phyloP scores from a whole-genome alignment of 2,113 vertebrate species.

The Ancistrus triradiatus region DNA sequence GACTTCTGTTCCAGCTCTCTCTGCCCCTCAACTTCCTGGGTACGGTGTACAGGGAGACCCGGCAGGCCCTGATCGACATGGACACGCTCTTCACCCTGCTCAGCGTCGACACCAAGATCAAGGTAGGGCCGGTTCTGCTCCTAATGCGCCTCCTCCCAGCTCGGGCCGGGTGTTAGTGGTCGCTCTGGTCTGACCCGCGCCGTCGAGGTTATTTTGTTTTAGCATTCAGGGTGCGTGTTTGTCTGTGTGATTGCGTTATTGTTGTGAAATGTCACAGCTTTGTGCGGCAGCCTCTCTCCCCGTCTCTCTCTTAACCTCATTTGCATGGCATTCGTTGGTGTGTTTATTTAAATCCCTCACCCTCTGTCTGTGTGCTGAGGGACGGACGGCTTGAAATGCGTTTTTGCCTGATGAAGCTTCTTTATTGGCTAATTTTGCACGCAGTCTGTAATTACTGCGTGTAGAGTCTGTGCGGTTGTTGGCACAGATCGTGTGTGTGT shows the following conservation, averaged over 20 bases:
- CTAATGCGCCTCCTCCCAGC: no score
- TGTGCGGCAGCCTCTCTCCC: background rate
- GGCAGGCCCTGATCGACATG: slow-evolving; percentile 98
- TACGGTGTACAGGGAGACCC: slow-evolving; percentile 96
- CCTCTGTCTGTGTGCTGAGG: background rate
- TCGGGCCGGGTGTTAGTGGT: no score
- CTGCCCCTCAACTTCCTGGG: slow-evolving; percentile 96
- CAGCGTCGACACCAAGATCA: slow-evolving; percentile 88
- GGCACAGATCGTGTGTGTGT: slow-evolving; percentile 59
- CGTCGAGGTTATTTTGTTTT: no score
- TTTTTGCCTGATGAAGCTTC: slow-evolving; percentile 27
- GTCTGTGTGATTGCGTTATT: no score
- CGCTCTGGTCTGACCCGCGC: no score
- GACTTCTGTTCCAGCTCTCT: slow-evolving; percentile 95
- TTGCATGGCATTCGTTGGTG: slow-evolving; percentile 10
- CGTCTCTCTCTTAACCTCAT: background rate
- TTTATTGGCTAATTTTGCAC: slow-evolving; percentile 44
- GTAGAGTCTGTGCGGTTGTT: slow-evolving; percentile 64
- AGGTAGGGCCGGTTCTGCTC: slow-evolving; percentile 71
- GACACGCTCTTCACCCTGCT: slow-evolving; percentile 94
- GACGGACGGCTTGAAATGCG: background rate
- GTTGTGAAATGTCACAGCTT: slow-evolving; percentile 30
- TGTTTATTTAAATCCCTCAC: slow-evolving; percentile 17
- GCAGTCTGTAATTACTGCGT: slow-evolving; percentile 61
- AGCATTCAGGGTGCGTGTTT: no score